phyloP scores from a whole-genome alignment of 2,113 vertebrate genomes.

The Dunckerocampus dactyliophorus region DNA sequence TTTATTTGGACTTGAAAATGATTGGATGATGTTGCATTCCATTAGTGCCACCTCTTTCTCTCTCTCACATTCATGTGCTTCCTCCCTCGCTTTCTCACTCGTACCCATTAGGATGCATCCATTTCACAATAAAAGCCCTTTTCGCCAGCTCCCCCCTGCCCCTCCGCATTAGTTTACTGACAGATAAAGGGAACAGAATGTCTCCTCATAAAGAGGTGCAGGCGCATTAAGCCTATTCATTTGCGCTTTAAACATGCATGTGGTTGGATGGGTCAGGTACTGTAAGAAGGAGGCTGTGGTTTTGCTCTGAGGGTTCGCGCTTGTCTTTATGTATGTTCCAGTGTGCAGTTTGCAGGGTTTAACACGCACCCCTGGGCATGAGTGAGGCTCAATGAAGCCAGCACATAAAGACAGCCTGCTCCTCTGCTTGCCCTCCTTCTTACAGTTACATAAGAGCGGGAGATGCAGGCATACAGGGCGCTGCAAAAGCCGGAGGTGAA shows the following conservation, averaged over 20 bases:
- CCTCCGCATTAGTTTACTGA: constrained; percentile 48
- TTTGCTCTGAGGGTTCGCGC: constrained; percentile 30
- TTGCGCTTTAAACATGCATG: constrained; percentile 47
- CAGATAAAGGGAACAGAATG: constrained; percentile 52
- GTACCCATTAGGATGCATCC: constrained; percentile 47
- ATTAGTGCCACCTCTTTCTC: constrained; percentile 50
- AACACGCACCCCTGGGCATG: constrained; percentile 51
- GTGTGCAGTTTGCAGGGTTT: constrained; percentile 45
- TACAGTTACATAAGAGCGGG: constrained; percentile 59
- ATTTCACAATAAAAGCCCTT: constrained; percentile 60
- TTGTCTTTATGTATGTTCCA: constrained; percentile 55
- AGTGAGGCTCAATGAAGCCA: constrained; percentile 57
- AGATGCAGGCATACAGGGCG: constrained; percentile 34
- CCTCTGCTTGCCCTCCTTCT: constrained; percentile 47
- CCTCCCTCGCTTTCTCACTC: constrained; percentile 17
- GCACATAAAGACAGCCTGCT: constrained; percentile 53
- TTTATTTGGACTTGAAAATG: constrained; percentile 54
- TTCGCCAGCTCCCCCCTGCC: constrained; percentile 6
- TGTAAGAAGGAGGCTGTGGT: constrained; percentile 5
- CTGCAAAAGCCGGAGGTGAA: constrained; percentile 52
- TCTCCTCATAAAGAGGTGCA: constrained; percentile 38
- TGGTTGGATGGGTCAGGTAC: constrained; percentile 44
- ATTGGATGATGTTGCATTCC: constrained; percentile 57
- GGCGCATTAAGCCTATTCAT: constrained; percentile 43
- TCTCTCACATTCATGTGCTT: constrained; percentile 16